Percentiles rank a stretch among this genome's conserved stretches.
Evolutionary conservation across 2,797 vertebrate genomes (phyloP).

Genomic region (Platalea minor): DNA sequence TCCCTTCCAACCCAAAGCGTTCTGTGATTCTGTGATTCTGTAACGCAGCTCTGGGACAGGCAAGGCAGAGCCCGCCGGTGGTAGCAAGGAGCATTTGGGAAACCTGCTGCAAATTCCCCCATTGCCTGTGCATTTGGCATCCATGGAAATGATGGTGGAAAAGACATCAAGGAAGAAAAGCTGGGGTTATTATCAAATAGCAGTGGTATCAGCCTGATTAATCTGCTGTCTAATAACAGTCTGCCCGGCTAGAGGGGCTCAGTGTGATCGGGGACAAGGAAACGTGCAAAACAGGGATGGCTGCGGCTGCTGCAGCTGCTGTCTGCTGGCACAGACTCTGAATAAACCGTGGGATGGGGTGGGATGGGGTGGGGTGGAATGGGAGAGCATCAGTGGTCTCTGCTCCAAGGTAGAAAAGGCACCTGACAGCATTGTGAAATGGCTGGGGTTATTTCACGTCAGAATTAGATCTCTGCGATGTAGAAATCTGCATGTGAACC

Average conservation of each 20-base stretch:
- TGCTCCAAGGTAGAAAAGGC: neutral
- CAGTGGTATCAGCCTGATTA: too few species aligned
- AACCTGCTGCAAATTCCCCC: neutral
- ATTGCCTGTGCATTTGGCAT: neutral
- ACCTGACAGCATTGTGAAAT: neutral
- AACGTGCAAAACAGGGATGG: neutral
- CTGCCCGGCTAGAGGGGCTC: neutral
- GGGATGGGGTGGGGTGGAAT: too few species aligned
- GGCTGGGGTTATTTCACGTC: neutral
- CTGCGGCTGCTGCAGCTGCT: neutral
- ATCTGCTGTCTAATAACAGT: neutral
- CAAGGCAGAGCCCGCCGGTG: neutral
- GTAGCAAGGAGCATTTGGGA: rapidly evolving
- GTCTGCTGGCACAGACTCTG: neutral
- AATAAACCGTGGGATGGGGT: neutral
- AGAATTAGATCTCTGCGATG: too few species aligned
- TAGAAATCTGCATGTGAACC: neutral
- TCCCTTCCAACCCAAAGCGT: neutral
- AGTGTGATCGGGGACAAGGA: neutral
- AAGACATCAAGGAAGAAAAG: neutral
- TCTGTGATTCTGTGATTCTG: neutral
- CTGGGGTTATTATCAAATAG: neutral
- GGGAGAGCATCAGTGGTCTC: too few species aligned
- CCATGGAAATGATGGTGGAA: neutral
- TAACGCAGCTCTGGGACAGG: rapidly evolving